Conservation (phyloP, 2,888 invertebrate species). For the Eulithis testata region DNA sequence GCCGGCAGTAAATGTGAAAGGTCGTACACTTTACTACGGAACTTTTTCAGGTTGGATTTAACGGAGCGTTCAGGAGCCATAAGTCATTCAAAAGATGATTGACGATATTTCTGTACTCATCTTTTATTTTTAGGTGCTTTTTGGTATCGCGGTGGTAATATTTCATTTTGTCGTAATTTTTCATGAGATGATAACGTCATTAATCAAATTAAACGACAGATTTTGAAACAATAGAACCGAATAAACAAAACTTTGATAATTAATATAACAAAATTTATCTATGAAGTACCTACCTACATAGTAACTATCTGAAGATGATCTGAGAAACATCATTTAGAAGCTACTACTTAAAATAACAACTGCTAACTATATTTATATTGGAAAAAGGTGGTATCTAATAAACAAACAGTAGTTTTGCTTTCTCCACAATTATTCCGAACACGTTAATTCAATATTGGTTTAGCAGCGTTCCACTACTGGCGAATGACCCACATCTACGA, state of each 20-base stretch:
- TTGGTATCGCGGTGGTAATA: constrained; percentile 15
- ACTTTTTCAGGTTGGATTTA: constrained; percentile 44
- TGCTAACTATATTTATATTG: constrained; percentile 10
- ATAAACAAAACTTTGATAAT: neutral
- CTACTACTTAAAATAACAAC: neutral
- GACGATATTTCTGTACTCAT: constrained; percentile 40
- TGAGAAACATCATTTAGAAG: neutral
- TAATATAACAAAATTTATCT: no score
- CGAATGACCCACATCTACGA: constrained; percentile 55
- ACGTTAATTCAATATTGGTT: constrained; percentile 81
- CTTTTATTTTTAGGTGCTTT: constrained; percentile 34
- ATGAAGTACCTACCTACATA: no score
- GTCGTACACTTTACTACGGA: constrained; percentile 42
- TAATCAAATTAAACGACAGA: neutral
- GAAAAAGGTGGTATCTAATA: constrained; percentile 35
- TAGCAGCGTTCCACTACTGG: constrained; percentile 61
- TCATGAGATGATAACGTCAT: neutral
- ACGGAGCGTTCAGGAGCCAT: constrained; percentile 41
- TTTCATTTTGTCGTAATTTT: constrained; percentile 9
- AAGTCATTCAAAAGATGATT: constrained; percentile 44
- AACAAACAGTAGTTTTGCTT: constrained; percentile 57
- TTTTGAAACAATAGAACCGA: neutral
- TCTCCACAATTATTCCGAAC: constrained; percentile 77
- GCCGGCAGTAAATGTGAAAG: constrained; percentile 43
- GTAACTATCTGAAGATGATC: no score